Evolutionary conservation across 2,113 vertebrate genomes (phyloP).

Genomic region (Thamnaconus septentrionalis): DNA sequence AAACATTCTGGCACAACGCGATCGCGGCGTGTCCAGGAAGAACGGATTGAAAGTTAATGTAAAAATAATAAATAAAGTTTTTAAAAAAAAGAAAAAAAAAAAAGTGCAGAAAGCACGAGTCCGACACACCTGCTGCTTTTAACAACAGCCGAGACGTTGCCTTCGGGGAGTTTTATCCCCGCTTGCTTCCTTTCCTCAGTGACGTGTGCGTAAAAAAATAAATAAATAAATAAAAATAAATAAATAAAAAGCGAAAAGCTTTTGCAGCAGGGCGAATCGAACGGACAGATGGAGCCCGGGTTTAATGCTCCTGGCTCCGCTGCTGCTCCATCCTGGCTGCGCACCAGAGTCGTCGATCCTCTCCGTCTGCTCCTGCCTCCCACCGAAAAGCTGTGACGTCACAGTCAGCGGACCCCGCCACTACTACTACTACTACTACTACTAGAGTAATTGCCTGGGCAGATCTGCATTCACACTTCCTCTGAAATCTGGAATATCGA

Average conservation of each 20-base stretch:
- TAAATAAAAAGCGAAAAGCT: too few relatives aligned
- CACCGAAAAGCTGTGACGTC: neutral
- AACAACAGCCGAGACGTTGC: neutral
- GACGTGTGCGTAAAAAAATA: slow-evolving; percentile 24
- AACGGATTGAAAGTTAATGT: neutral
- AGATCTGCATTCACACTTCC: too few relatives aligned
- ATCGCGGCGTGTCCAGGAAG: neutral
- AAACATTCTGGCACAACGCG: slow-evolving; percentile 31
- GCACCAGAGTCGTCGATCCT: neutral
- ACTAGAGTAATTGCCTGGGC: too few relatives aligned
- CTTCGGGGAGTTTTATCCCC: neutral
- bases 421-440: too few relatives aligned
- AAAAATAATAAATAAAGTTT: too few relatives aligned
- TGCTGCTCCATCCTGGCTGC: slow-evolving; percentile 17
- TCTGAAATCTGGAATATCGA: too few relatives aligned
- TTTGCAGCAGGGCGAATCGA: too few relatives aligned
- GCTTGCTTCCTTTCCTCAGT: neutral
- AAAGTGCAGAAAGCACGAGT: neutral
- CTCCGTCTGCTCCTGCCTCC: neutral
- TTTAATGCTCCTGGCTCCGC: slow-evolving; percentile 18
- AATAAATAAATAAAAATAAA: too few relatives aligned
- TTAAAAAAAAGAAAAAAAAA: too few relatives aligned
- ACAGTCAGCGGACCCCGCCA: neutral
- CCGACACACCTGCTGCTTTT: neutral
- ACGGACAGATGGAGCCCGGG: too few relatives aligned